Conservation (phyloP, 1,140 invertebrate genomes). For the Coenobita brevimanus region DNA sequence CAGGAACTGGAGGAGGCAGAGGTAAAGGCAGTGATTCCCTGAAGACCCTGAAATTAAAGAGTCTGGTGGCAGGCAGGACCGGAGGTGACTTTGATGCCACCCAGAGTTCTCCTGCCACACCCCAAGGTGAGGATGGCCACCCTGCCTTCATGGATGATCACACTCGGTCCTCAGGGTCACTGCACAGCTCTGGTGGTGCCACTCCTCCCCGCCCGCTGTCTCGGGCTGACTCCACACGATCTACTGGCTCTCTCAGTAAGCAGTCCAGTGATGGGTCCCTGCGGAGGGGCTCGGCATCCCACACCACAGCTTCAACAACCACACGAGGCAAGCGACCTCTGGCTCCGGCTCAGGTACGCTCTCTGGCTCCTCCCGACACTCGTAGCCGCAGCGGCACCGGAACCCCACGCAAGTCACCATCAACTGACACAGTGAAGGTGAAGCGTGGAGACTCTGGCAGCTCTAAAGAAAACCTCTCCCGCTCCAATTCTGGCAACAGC, state of each 20-base stretch:
- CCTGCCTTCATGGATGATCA: slow-evolving; percentile 52
- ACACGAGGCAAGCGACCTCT: slow-evolving; percentile 50
- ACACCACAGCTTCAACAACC: slow-evolving; percentile 5
- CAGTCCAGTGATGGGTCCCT: slow-evolving; percentile 69
- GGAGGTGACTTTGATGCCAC: slow-evolving; percentile 31
- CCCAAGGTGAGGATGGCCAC: not conserved
- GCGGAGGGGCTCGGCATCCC: not conserved
- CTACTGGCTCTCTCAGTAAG: slow-evolving; percentile 65
- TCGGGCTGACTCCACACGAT: slow-evolving; percentile 59
- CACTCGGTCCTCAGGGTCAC: slow-evolving; percentile 48
- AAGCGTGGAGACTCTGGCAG: slow-evolving; percentile 67
- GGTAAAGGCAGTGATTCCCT: slow-evolving; percentile 72
- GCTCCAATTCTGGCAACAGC: slow-evolving; percentile 67
- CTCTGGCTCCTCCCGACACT: slow-evolving; percentile 40
- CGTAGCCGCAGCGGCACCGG: slow-evolving; percentile 25
- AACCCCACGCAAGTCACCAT: slow-evolving; percentile 5
- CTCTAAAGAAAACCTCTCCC: slow-evolving; percentile 65
- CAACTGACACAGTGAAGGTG: slow-evolving; percentile 48
- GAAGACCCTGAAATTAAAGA: slow-evolving; percentile 71
- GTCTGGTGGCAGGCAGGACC: slow-evolving; percentile 69
- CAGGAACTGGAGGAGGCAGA: slow-evolving; percentile 68
- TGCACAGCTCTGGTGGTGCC: slow-evolving; percentile 62
- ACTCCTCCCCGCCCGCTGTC: slow-evolving; percentile 62
- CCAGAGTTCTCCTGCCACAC: slow-evolving; percentile 44
- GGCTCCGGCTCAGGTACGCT: slow-evolving; percentile 54